These are phyloP conservation scores for Anthopleura xanthogrammica DNA, from an alignment of 92 coral and sea anemone genomes.

Conservation along the genomic window DNA sequence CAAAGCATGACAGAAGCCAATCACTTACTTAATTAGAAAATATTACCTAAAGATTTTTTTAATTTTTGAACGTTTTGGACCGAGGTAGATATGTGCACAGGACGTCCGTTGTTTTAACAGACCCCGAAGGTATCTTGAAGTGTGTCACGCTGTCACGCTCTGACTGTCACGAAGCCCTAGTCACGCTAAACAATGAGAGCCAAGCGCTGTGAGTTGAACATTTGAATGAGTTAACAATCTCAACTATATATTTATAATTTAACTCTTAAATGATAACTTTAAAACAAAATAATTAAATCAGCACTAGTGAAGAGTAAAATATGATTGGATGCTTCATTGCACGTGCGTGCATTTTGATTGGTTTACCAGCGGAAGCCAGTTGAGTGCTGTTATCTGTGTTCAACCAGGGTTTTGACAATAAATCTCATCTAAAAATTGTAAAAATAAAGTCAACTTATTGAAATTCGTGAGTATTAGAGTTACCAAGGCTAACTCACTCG, in stretches of 20 bases:
- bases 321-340: not conserved
- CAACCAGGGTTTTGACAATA: too few relatives aligned
- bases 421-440: not conserved
- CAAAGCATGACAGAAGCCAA: not conserved
- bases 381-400: too few relatives aligned
- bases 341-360: not conserved
- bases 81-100: not conserved
- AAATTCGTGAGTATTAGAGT: too few relatives aligned
- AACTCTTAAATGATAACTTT: too few relatives aligned
- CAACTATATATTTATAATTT: too few relatives aligned
- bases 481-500: too few relatives aligned
- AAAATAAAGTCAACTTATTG: not conserved
- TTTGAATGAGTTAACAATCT: too few relatives aligned
- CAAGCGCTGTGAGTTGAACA: not conserved
- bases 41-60: not conserved
- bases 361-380: not conserved
- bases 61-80: not conserved
- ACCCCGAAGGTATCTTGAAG: not conserved
- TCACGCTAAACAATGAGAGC: not conserved
- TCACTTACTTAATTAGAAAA: not conserved
- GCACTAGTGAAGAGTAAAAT: not conserved
- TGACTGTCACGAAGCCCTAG: not conserved
- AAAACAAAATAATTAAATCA: not conserved
- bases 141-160: not conserved
- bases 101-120: not conserved